Conservation (phyloP, 2,888 invertebrate species). For the Drosophila putrida region DNA sequence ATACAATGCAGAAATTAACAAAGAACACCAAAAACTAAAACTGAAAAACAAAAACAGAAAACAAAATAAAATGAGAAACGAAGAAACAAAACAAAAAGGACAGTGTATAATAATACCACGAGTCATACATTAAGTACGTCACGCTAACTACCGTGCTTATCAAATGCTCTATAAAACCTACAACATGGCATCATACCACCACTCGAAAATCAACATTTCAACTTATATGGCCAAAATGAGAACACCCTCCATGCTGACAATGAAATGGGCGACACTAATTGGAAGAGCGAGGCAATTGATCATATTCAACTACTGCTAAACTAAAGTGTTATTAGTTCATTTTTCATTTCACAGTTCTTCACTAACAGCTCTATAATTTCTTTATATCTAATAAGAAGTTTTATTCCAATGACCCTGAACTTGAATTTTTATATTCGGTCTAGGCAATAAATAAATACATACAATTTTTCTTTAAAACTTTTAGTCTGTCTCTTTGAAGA, state of each 20-base stretch:
- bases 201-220: conserved; percentile 12
- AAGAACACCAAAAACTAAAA: conserved; percentile 52
- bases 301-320: background rate
- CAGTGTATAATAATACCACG: conserved; percentile 57
- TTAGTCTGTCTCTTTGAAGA: background rate
- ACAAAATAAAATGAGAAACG: background rate
- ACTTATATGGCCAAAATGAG: conserved; percentile 15
- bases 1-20: conserved; percentile 34
- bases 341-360: background rate
- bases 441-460: too few relatives aligned
- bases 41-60: conserved; percentile 28
- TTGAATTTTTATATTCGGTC: too few relatives aligned
- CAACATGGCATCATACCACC: conserved; percentile 32
- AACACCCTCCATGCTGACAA: background rate
- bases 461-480: background rate
- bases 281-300: conserved; percentile 1
- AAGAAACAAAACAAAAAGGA: background rate
- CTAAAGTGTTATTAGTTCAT: background rate
- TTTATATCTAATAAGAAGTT: too few relatives aligned
- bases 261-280: conserved; percentile 5
- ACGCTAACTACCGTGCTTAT: conserved; percentile 45
- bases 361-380: background rate
- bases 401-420: too few relatives aligned
- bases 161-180: conserved; percentile 32
- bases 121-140: conserved; percentile 42